These are phyloP conservation scores for Equus przewalskii DNA, from an alignment of 2,113 vertebrate genomes.

Conservation along the genomic window DNA sequence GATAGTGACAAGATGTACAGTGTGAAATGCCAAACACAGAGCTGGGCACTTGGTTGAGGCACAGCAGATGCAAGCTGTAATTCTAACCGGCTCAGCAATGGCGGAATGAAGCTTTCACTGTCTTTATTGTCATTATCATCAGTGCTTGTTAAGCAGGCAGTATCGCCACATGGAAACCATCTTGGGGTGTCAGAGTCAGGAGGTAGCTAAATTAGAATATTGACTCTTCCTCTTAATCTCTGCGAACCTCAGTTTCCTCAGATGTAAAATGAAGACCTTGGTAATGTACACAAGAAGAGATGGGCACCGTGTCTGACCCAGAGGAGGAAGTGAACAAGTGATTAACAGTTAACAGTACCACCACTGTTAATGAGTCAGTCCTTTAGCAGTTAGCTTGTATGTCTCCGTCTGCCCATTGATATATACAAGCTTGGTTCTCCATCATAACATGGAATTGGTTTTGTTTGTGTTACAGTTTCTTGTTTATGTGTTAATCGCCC, in stretches of 20 bases:
- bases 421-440: too few species aligned
- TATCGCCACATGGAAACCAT: neutral
- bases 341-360: neutral
- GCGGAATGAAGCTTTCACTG: neutral
- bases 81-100: neutral
- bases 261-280: neutral
- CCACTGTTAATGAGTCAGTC: neutral
- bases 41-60: neutral
- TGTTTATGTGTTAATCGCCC: neutral
- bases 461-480: neutral
- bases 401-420: neutral
- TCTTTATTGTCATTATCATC: neutral
- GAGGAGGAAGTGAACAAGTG: neutral
- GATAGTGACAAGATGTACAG: neutral
- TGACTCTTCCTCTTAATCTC: neutral
- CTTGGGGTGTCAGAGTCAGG: neutral
- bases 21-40: neutral
- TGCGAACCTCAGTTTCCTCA: neutral
- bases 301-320: neutral
- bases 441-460: neutral
- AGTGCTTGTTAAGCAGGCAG: neutral
- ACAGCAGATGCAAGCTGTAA: neutral
- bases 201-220: neutral
- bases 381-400: neutral
- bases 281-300: neutral